These are phyloP conservation scores for Cylindroiulus punctatus DNA, from an alignment of 2,888 invertebrate genomes.

Conservation along the genomic window DNA sequence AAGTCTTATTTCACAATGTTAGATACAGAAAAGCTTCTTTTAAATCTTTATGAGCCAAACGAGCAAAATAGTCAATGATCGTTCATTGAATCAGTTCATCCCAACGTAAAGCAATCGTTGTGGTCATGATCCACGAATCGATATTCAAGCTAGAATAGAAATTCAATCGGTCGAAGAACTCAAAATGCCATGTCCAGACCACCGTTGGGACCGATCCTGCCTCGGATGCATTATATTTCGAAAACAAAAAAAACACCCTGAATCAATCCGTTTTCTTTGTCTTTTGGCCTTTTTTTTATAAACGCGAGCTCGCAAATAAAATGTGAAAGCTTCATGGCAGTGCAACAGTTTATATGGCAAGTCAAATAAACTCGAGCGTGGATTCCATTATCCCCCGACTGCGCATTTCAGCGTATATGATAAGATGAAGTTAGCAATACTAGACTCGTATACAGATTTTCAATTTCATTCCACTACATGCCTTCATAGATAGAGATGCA, in stretches of 20 bases:
- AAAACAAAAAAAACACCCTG: neutral
- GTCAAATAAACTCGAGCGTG: slow-evolving; percentile 20
- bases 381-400: slow-evolving; percentile 20
- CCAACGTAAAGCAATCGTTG: neutral
- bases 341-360: slow-evolving; percentile 33
- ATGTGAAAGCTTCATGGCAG: slow-evolving; percentile 14
- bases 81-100: neutral
- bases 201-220: neutral
- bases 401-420: slow-evolving; percentile 22
- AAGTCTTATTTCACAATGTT: too few species aligned
- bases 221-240: neutral
- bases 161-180: neutral
- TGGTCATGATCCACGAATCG: neutral
- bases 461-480: slow-evolving; percentile 4
- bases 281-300: neutral
- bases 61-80: neutral
- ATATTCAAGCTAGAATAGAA: neutral
- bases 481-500: neutral
- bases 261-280: slow-evolving; percentile 24
- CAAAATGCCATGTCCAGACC: neutral
- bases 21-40: too few species aligned
- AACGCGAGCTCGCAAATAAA: neutral
- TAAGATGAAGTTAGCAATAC: slow-evolving; percentile 2
- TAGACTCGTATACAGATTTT: neutral
- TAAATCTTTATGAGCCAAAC: neutral